Base-by-base conservation (phyloP, 1,140 invertebrate genomes). In the Scaptomyza montana region DNA sequence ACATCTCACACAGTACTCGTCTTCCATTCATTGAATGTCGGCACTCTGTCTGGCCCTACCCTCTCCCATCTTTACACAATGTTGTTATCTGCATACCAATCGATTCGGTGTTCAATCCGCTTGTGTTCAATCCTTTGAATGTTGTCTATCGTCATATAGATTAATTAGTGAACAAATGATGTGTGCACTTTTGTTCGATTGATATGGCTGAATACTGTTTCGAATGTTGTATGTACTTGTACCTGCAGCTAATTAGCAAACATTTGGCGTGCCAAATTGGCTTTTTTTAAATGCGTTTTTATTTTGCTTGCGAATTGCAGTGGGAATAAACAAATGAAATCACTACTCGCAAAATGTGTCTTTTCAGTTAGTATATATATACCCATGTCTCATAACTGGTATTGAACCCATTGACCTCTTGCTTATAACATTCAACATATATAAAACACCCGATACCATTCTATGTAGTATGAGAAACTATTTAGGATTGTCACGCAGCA, bases 281-380 rank as follows among this genome's bases (percentile, higher is more conserved):
- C 68, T 67, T 79, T 76, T 25, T 76, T 72, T 63, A 76, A 82
- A 82, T 76, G 50, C 72, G 80, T 76, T 84, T 79, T 85, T 80
- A 84, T 85, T 84, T 84, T 66, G 63, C 16, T 79, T 54, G 68
- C 79, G 47, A 69, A 64, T 73, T 65, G 19, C 65, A 67, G 65
- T 60, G 25, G 62, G 57, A 57, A 72, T 77, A 53, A 45, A 28
- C 67, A 78, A 69, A 78, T 71, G 45, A 47, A 39, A 36, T 9
- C 39, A 13, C 54, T 9, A 25, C 54, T 56, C 54, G 19, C 39
- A 45, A 53, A 64, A 33, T 30, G 13, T 54, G 30, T 33, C 5
- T 50, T 39, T 41, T 43, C 39, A 45, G 19, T 21, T 55, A n/a
- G n/a, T n/a, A n/a, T n/a, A 28, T 33, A 30, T 36, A 10, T n/a